phyloP scores from a whole-genome alignment of 92 coral and sea anemone genomes.

The Virgularia gustaviana region DNA sequence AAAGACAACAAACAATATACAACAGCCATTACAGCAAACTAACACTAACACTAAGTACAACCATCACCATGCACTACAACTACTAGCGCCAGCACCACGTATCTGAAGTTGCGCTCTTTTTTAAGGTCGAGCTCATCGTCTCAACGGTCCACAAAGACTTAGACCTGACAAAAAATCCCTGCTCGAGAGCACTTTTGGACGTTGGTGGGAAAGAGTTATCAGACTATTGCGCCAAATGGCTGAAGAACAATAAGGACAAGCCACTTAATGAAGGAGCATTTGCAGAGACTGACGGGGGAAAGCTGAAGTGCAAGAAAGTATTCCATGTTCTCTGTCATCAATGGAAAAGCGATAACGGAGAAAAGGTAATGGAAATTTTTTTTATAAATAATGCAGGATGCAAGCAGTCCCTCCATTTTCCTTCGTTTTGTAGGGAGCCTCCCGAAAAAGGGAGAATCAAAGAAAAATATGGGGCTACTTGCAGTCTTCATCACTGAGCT shows the following conservation, averaged over 20 bases:
- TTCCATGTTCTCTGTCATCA: slow-evolving; percentile 21
- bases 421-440: too few species aligned
- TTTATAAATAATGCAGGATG: too few species aligned
- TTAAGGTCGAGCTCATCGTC: slow-evolving; percentile 9
- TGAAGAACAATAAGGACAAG: not conserved
- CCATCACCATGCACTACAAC: too few species aligned
- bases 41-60: too few species aligned
- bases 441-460: too few species aligned
- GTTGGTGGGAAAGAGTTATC: slow-evolving; percentile 4
- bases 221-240: slow-evolving; percentile 11
- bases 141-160: slow-evolving; percentile 6
- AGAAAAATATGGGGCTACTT: too few species aligned
- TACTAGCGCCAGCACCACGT: too few species aligned
- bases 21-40: too few species aligned
- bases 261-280: slow-evolving; percentile 15
- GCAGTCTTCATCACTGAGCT: too few species aligned
- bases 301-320: slow-evolving; percentile 29
- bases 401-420: too few species aligned
- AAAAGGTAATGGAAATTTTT: slow-evolving; percentile 26
- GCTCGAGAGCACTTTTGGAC: slow-evolving; percentile 24
- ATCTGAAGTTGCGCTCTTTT: too few species aligned
- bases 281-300: slow-evolving; percentile 21
- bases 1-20: too few species aligned
- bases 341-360: slow-evolving; percentile 25
- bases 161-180: slow-evolving; percentile 28